These are phyloP conservation scores for Argyra leucocephala DNA, from an alignment of 2,888 invertebrate genomes.

Conservation along the genomic window DNA sequence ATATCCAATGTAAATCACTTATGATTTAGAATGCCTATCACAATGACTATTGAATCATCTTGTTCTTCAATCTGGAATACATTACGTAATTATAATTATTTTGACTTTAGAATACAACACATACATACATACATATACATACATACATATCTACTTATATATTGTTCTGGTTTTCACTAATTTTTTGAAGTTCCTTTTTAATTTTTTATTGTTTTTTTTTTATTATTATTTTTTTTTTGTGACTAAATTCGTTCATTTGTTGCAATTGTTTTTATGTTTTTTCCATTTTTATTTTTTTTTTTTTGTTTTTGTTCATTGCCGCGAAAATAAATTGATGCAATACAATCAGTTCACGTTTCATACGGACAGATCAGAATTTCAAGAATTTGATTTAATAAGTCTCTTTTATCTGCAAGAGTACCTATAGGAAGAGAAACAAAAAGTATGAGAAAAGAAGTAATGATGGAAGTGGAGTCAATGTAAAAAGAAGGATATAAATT, in stretches of 20 bases:
- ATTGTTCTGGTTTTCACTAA: too few relatives aligned
- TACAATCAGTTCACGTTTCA: slow-evolving; percentile 1
- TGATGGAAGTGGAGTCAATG: too few relatives aligned
- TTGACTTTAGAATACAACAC: too few relatives aligned
- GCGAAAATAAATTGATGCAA: slow-evolving; percentile 1
- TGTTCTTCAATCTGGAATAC: too few relatives aligned
- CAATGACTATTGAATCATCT: too few relatives aligned
- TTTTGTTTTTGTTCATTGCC: neutral
- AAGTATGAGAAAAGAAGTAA: neutral
- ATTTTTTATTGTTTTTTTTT: neutral
- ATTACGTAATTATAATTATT: too few relatives aligned
- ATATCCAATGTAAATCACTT: too few relatives aligned
- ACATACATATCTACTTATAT: too few relatives aligned
- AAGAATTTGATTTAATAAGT: slow-evolving; percentile 6
- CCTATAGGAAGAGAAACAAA: neutral
- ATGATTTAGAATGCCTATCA: too few relatives aligned
- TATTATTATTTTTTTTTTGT: neutral
- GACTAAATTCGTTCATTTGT: too few relatives aligned
- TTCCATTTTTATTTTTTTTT: neutral
- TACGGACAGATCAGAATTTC: neutral
- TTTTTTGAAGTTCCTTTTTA: neutral
- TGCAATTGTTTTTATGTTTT: neutral
- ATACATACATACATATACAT: too few relatives aligned
- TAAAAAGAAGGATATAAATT: neutral
- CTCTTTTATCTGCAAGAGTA: too few relatives aligned